Percentiles rank a stretch among this genome's conserved stretches.
Evolutionary conservation across 2,113 vertebrate genomes (phyloP).

Genomic region (Lichenostomus cassidix): DNA sequence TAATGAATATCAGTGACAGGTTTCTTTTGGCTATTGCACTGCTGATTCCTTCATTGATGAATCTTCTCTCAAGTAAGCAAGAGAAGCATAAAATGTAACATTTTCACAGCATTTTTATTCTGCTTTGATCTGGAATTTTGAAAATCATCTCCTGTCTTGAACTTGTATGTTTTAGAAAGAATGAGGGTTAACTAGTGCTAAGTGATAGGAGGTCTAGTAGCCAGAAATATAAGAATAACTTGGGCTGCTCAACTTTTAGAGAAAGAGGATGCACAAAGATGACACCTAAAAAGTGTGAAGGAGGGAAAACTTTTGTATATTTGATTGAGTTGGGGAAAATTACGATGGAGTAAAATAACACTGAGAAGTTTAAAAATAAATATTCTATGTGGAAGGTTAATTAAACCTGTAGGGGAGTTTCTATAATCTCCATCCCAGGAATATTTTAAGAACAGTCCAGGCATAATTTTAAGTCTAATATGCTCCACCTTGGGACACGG

Average conservation of each 20-base stretch:
- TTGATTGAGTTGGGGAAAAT: background rate
- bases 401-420: background rate
- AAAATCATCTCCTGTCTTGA: background rate
- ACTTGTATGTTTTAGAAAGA: background rate
- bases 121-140: background rate
- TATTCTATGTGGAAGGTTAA: background rate
- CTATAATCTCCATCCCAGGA: background rate
- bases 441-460: background rate
- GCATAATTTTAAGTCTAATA: background rate
- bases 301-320: background rate
- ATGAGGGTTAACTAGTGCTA: background rate
- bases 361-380: background rate
- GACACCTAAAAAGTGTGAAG: rapidly evolving
- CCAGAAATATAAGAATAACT: background rate
- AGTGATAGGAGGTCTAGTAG: background rate
- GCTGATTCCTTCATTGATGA: background rate
- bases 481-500: background rate
- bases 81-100: background rate
- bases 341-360: background rate
- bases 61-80: background rate
- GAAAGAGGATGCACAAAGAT: background rate
- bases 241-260: background rate
- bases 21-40: background rate
- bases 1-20: background rate
- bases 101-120: background rate